Evolutionary conservation across 2,113 vertebrate genomes (phyloP), one percentile per base, ranked within the genome.

Genomic region (Jacana jacana): DNA sequence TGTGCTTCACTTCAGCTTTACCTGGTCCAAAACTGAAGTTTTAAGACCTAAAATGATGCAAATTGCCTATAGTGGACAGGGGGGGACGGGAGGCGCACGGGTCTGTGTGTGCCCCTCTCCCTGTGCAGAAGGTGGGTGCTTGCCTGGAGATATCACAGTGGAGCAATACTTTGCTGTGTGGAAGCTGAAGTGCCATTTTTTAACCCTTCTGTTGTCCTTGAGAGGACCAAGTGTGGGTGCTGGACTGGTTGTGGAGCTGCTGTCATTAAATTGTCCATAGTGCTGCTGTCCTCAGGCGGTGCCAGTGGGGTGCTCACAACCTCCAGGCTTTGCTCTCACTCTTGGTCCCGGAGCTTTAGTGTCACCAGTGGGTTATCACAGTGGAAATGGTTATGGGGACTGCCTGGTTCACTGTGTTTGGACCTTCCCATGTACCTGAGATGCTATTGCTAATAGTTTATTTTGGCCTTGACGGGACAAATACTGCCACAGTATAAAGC

Each of bases 51-150:
- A 81, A 70, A 8, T 10, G 64, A 19, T 22, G 4, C 14, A 44
- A 48, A 85, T 80, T 18, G 19, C 9, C 25, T 71, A 10, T 12
- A 13, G 20, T 7, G 54, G 4, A 72, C 61, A 72, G 27, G 18
- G 9, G 5, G 12, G 37, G 80, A 72, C 10, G 17, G 20, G 25
- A 88, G 10, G 3, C 58, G 7, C 7, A 52, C 5, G 52, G 24
- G 8, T 31, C 9, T 64, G 2, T 57, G 40, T 39, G n/a, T 1
- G 2, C 2, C 7, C n/a, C 23, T 35, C 12, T 51, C 19, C 12
- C 25, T 77, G 35, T 66, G 64, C 35, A 70, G 37, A 61, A 65
- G 54, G 30, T 40, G 24, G 2, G 13, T 39, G 9, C 19, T 80
- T 79, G 20, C 35, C 37, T 66, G 70, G 11, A 68, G 18, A 33